Evolutionary conservation across 2,888 invertebrate species (phyloP).

Genomic region (Drosophila helvetica): DNA sequence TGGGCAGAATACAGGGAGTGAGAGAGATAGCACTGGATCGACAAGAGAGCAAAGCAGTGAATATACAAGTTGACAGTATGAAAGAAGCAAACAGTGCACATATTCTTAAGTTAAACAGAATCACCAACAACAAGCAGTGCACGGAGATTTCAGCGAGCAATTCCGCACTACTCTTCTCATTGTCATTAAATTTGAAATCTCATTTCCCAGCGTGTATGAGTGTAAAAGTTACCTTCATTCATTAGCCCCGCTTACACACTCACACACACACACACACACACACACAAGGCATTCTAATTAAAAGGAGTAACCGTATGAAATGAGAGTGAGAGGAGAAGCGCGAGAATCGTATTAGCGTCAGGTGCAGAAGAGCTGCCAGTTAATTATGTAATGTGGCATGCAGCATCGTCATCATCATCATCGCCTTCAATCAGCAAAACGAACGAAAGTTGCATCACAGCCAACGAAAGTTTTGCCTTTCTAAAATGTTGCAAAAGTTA

Average conservation of each 20-base stretch:
- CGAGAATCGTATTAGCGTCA: neutral
- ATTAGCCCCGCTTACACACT: conserved; percentile 20
- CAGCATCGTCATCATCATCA: conserved; percentile 10
- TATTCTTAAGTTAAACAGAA: no score
- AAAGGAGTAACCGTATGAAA: conserved; percentile 18
- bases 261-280: conserved; percentile 3
- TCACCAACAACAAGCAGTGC: no score
- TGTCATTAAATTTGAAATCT: neutral
- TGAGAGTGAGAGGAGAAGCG: conserved; percentile 43
- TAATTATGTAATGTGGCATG: conserved; percentile 56
- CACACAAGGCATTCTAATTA: conserved; percentile 11
- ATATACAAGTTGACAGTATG: no score
- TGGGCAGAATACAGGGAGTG: neutral
- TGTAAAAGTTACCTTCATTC: conserved; percentile 11
- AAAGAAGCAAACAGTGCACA: no score
- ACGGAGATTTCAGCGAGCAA: neutral
- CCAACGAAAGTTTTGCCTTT: conserved; percentile 76
- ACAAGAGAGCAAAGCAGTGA: neutral
- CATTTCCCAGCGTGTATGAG: neutral
- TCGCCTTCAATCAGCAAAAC: conserved; percentile 20
- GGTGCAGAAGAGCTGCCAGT: conserved; percentile 7
- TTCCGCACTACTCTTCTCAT: neutral
- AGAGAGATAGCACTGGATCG: neutral
- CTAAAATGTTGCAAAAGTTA: conserved; percentile 65
- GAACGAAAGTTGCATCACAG: conserved; percentile 60